Evolutionary conservation across 2,888 invertebrate genomes (phyloP), one percentile per base, ranked within the genome.

Genomic region (Lacanobia oleracea): DNA sequence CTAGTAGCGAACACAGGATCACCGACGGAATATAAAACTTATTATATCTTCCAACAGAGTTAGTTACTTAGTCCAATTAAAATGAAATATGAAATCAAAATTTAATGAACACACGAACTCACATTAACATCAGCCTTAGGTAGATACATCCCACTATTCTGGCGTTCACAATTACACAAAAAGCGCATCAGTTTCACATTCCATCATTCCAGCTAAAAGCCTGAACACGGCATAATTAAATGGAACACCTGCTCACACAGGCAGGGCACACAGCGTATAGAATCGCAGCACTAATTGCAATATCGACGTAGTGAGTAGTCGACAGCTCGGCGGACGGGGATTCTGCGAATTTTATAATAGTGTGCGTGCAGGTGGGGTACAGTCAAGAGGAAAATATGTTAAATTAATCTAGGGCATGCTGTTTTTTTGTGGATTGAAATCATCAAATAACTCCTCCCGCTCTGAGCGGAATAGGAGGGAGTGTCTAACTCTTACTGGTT

Each of bases 361-460:
- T 72, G 83, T 79, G 73, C 23, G 79, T 72, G 64, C 56, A 62
- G 54, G 21, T 33, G 37, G 16, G 12, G 37, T 64, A 71, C 60
- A 60, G 37, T 50, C 43, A n/a, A 57, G 10, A 14, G 18, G 1
- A 43, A 50, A 51, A 51, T 43, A 57, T 18, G 7, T 43, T 40
- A 21, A 23, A 16, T 43, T 43, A 9, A 21, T 40, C 16, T 60
- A 57, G 57, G n/a, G 12, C 57, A 14, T 37, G 37, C n/a, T n/a
- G 0, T 33, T 18, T 43, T 14, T 14, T 16, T 43, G 0, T 43
- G 43, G 43, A 16, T 16, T 10, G 12, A 43, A 5, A 14, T 43
- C 14, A 43, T 43, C 5, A 1, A 43, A 43, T 43, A 43, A 43
- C 43, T 43, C 14, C 14, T 43, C 5, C 14, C 14, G 5, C 14